A percentile compares a stretch with the other conserved stretches of the same genome.
Evolutionary conservation across 2,888 invertebrate species (phyloP).

Genomic region (Megamerina dolium): DNA sequence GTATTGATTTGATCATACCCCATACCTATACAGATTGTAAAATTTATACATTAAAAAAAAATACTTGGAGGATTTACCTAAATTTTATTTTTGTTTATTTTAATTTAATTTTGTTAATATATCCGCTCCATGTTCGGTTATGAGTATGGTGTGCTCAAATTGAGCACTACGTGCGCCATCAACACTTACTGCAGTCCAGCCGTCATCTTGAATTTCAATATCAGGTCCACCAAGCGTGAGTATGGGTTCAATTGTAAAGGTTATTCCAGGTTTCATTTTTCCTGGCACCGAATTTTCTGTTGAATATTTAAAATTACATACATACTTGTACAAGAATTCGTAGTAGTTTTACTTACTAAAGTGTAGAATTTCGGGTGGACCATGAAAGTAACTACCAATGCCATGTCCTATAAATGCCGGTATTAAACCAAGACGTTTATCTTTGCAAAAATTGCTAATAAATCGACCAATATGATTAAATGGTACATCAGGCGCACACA

Average conservation of each 20-base stretch:
- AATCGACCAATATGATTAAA: conserved; percentile 59
- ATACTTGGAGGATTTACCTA: no score
- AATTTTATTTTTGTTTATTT: no score
- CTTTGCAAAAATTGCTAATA: conserved; percentile 60
- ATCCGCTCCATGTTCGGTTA: conserved; percentile 71
- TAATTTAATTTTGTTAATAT: conserved; percentile 78
- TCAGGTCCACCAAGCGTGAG: conserved; percentile 67
- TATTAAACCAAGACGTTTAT: conserved; percentile 61
- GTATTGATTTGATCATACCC: no score
- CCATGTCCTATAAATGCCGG: conserved; percentile 88
- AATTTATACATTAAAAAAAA: no score
- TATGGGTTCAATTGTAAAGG: conserved; percentile 91
- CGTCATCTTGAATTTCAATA: conserved; percentile 70
- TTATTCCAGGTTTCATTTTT: conserved; percentile 80
- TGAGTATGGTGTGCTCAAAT: conserved; percentile 84
- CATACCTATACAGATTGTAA: no score
- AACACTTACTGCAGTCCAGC: conserved; percentile 85
- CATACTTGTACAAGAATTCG: background rate
- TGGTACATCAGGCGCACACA: conserved; percentile 58
- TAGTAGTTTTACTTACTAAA: conserved; percentile 56
- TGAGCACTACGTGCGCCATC: conserved; percentile 83
- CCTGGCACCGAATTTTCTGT: conserved; percentile 63
- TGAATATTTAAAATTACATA: conserved; percentile 4
- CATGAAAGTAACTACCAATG: conserved; percentile 88
- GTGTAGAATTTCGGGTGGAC: conserved; percentile 84